These are phyloP conservation scores for Andrena cerasifolii DNA, from an alignment of 1,140 invertebrate genomes.

Conservation along the genomic window DNA sequence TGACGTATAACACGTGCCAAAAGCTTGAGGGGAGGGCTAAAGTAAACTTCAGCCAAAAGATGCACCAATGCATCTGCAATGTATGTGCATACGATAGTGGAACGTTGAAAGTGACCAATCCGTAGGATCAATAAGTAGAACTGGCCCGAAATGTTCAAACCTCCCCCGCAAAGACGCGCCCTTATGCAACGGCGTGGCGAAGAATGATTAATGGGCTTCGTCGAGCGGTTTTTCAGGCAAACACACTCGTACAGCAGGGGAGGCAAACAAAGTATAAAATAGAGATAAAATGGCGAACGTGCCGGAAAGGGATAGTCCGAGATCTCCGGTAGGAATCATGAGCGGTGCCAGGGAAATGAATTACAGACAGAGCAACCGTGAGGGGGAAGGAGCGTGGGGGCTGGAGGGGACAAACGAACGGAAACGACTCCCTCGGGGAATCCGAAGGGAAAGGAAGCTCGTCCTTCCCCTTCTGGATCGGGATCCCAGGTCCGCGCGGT, in stretches of 20 bases:
- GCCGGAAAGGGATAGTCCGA: constrained; percentile 34
- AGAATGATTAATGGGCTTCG: neutral
- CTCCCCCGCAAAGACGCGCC: too few relatives aligned
- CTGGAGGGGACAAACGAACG: constrained; percentile 34
- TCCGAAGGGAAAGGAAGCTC: constrained; percentile 24
- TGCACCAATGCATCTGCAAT: too few relatives aligned
- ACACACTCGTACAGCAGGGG: too few relatives aligned
- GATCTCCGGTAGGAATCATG: constrained; percentile 58
- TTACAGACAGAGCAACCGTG: constrained; percentile 45
- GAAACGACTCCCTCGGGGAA: constrained; percentile 49
- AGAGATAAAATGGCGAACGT: constrained; percentile 49
- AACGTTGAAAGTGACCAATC: too few relatives aligned
- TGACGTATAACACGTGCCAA: too few relatives aligned
- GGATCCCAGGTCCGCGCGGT: constrained; percentile 14
- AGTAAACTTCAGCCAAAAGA: too few relatives aligned
- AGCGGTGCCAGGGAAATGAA: constrained; percentile 62
- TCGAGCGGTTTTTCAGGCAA: neutral
- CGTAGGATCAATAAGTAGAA: too few relatives aligned
- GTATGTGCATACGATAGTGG: too few relatives aligned
- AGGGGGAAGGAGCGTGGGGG: neutral
- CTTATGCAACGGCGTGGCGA: too few relatives aligned
- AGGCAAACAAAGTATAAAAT: constrained; percentile 22
- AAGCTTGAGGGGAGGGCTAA: too few relatives aligned
- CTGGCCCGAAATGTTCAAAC: too few relatives aligned
- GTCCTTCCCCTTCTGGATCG: constrained; percentile 10